Conservation (phyloP, 1,140 invertebrate species). For the Heliconius hewitsoni region DNA sequence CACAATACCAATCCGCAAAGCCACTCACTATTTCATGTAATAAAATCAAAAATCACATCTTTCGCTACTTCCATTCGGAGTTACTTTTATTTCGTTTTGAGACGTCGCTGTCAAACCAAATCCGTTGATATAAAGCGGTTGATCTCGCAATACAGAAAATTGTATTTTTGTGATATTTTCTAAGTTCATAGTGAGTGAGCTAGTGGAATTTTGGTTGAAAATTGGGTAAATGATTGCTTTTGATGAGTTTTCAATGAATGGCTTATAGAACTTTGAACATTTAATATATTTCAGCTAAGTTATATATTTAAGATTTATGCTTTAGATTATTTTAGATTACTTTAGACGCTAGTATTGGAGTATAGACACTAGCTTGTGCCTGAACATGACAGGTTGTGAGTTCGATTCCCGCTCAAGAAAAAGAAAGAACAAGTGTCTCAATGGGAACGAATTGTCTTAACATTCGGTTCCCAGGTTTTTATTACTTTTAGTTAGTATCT, state of each 20-base stretch:
- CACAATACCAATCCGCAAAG: constrained; percentile 26
- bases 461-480: too few species aligned
- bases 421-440: too few species aligned
- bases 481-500: too few species aligned
- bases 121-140: constrained; percentile 51
- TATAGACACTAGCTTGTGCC: too few species aligned
- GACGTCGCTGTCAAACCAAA: constrained; percentile 56
- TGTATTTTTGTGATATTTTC: constrained; percentile 47
- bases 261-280: too few species aligned
- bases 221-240: neutral
- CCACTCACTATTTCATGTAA: constrained; percentile 32
- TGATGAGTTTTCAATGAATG: neutral
- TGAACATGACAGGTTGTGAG: too few species aligned
- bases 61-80: constrained; percentile 34
- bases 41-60: constrained; percentile 47
- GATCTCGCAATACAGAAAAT: constrained; percentile 56
- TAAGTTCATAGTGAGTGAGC: constrained; percentile 36
- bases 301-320: too few species aligned
- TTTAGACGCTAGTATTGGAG: too few species aligned
- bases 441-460: too few species aligned
- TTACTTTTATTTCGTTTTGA: constrained; percentile 62
- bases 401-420: too few species aligned
- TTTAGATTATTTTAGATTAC: too few species aligned
- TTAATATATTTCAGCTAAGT: too few species aligned
- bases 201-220: neutral